phyloP scores from a whole-genome alignment of 1,140 invertebrate species.

The Caenorhabditis latens region DNA sequence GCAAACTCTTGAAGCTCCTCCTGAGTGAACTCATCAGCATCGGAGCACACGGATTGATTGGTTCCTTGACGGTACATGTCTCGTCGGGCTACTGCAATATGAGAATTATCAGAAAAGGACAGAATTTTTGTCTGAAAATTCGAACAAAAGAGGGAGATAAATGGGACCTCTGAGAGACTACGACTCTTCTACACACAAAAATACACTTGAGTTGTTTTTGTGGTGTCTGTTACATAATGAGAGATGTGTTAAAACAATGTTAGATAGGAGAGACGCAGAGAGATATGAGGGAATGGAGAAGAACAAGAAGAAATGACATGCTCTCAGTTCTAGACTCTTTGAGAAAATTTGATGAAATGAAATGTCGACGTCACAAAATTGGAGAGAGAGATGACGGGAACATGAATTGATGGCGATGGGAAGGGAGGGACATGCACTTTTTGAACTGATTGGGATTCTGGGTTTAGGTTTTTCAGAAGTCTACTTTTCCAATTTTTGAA shows the following conservation, averaged over 20 bases:
- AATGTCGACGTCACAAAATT: conserved; percentile 42
- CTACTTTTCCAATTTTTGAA: too few relatives aligned
- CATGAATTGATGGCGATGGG: background rate
- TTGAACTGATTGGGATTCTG: too few relatives aligned
- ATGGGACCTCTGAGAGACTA: background rate
- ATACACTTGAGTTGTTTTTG: conserved; percentile 37
- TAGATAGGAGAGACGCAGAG: background rate
- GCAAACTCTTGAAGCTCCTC: conserved; percentile 78
- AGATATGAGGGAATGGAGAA: too few relatives aligned
- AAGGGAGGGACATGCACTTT: background rate
- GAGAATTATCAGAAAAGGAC: background rate
- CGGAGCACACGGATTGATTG: conserved; percentile 70
- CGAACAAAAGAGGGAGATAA: background rate
- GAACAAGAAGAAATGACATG: conserved; percentile 42
- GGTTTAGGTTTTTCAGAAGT: too few relatives aligned
- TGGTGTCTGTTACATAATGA: conserved; percentile 38
- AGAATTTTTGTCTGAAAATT: too few relatives aligned
- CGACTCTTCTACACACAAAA: background rate
- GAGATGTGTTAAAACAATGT: background rate
- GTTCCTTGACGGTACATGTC: conserved; percentile 74
- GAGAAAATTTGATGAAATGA: conserved; percentile 29
- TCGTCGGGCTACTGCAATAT: conserved; percentile 32
- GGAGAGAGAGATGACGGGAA: background rate
- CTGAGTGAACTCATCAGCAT: conserved; percentile 75
- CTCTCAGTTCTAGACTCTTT: background rate